A percentile compares a stretch with the other conserved stretches of the same genome.
phyloP scores from a whole-genome alignment of 2,797 vertebrate species.

The Glossophaga mutica region DNA sequence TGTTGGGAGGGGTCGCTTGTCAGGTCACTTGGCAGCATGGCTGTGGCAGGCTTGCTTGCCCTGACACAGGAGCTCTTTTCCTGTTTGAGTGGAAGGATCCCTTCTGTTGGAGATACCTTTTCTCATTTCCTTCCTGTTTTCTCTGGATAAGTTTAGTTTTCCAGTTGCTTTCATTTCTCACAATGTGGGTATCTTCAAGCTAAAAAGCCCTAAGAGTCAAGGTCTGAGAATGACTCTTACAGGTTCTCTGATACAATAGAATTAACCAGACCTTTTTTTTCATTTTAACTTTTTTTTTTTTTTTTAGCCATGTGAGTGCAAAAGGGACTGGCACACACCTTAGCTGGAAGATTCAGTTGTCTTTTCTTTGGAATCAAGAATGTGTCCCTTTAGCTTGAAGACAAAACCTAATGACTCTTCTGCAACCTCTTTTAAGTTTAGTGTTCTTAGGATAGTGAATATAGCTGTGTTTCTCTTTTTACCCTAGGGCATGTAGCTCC shows the following conservation, averaged over 20 bases:
- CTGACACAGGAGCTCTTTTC: background rate
- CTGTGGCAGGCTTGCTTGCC: background rate
- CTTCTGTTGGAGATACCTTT: background rate
- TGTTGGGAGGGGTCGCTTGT: background rate
- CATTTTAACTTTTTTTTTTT: background rate
- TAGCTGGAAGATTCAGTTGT: background rate
- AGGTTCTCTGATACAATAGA: background rate
- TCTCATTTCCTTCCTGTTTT: constrained; percentile 4
- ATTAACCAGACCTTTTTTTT: background rate
- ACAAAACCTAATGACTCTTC: background rate
- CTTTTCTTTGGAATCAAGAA: constrained; percentile 12
- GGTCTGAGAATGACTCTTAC: background rate
- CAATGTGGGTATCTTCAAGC: background rate
- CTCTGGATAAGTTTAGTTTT: background rate
- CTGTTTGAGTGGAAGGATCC: background rate
- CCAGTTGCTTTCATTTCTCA: background rate
- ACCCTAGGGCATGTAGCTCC: background rate
- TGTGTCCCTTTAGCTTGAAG: background rate
- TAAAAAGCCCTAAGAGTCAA: background rate
- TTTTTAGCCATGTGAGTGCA: background rate
- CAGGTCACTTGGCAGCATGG: background rate
- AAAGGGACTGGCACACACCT: background rate
- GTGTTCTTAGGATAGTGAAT: background rate
- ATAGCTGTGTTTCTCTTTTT: background rate
- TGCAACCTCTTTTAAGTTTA: background rate